Evolutionary conservation across 2,113 vertebrate species (phyloP), one percentile per base, ranked within the genome.

Genomic region (Rhadina sibilatrix): DNA sequence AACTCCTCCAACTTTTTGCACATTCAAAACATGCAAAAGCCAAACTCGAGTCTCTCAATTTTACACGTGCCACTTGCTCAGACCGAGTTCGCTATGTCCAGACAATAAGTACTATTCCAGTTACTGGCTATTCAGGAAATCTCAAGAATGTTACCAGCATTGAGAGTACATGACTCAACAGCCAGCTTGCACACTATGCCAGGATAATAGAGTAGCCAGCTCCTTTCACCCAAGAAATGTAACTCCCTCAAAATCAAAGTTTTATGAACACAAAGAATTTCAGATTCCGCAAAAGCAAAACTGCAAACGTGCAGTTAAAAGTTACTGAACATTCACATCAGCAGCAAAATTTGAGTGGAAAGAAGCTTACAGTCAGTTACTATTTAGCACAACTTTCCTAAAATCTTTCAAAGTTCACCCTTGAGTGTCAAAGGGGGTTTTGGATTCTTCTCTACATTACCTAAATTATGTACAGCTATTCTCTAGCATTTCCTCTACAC

Each of bases 31-130:
- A 42, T 2, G 25, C 25, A 63, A 70, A 87, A 83, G 4, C 6
- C 59, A 54, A 61, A 31, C 11, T 13, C 5, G 44, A 49, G 20
- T 3, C 8, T 47, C 38, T 83, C 21, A 24, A 18, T 68, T 89
- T 56, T 33, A 44, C 52, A 54, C 0, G 0, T 57, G 38, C 49
- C 52, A 21, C 52, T 83, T 78, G 56, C 44, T 54, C 28, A 25
- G 35, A 17, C 17, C 0, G 0, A 69, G 63, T 77, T 40, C 1
- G 0, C 49, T 17, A 35, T 24, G 46, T 22, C 47, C 59, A 87
- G 31, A 61, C 46, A 53, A 53, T 38, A 76, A 68, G 38, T 16
- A 71, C 74, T 59, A 50, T 31, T 93, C 50, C 87, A 76, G 74
- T 24, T 23, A 68, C 49, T 3, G 40, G 68, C 50, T 46, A 44